A percentile compares a stretch with the other conserved stretches of the same genome.
Evolutionary conservation across 2,888 invertebrate species (phyloP).

Genomic region (Drosophila neutralis): DNA sequence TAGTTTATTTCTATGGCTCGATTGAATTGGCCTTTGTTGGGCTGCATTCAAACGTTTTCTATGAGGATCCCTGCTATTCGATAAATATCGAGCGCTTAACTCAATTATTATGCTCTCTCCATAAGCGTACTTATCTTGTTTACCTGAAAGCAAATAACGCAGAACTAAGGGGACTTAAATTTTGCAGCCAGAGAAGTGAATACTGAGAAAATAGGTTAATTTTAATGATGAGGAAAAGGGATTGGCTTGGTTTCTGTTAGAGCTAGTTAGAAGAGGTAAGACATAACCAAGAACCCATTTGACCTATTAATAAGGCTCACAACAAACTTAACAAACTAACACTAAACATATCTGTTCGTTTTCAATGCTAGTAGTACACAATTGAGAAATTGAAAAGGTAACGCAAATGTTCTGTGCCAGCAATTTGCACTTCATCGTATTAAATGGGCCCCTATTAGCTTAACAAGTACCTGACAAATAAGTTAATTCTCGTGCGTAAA

Average conservation of each 20-base stretch:
- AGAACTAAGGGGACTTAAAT: not conserved
- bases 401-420: conserved; percentile 46
- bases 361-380: not conserved
- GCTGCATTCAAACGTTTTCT: conserved; percentile 19
- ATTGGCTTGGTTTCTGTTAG: not conserved
- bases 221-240: not conserved
- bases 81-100: conserved; percentile 37
- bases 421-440: conserved; percentile 75
- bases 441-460: conserved; percentile 78
- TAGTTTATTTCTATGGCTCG: not conserved
- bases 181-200: not conserved
- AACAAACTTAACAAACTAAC: not conserved
- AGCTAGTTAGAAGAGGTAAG: not conserved
- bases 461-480: conserved; percentile 81
- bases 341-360: not conserved
- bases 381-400: conserved; percentile 7
- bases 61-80: conserved; percentile 8
- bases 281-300: not conserved
- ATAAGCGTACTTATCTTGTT: not conserved
- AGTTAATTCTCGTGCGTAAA: conserved; percentile 78
- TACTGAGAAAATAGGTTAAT: not conserved
- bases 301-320: not conserved
- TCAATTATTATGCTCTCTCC: conserved; percentile 38
- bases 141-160: not conserved
- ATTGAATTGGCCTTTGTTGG: conserved; percentile 15